Evolutionary conservation across 2,113 vertebrate genomes (phyloP), one percentile per base, ranked within the genome.

Genomic region (Erythrolamprus reginae): DNA sequence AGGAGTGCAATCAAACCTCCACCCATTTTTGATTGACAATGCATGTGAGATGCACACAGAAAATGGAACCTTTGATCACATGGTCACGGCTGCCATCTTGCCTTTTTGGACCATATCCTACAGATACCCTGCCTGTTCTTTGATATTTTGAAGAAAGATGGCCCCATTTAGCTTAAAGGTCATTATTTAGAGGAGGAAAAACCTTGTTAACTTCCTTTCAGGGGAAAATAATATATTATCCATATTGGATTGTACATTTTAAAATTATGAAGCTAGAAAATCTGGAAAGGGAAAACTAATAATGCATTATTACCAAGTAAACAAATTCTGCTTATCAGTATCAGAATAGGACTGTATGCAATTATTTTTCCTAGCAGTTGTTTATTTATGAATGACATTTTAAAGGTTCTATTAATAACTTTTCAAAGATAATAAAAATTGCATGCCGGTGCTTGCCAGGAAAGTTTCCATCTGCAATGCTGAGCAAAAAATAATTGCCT

Each of bases 311-410:
- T 94, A 91, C 92, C 90, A 92, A 84, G 90, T 92, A 94, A 94
- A 93, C 86, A 89, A 92, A 1, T 1, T 92, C 42, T 89, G 21
- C 82, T 91, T 94, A 92, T 90, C 93, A 51, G 53, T 88, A 94
- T 82, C 88, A 10, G 82, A 95, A 91, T 28, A 92, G 53, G 58
- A 65, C 70, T 89, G 28, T 48, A 38, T 61, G 42, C 24, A 89
- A 70, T 92, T 93, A 86, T 92, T 84, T 77, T 96, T 94, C n/a
- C 47, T 84, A 93, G 91, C 52, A 91, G 92, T 91, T 91, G n/a
- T 47, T 77, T 90, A 93, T 87, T 47, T 2, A 92, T 87, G 56
- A 91, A 82, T 91, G 0, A 55, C 88, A 85, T 45, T 89, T 92
- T 58, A 84, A 24, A 3, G 4, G 55, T 90, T 91, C 65, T 90